Percentiles rank a stretch among this genome's conserved stretches.
phyloP scores from a whole-genome alignment of 2,888 invertebrate genomes.

The Notocelia uddmanniana region DNA sequence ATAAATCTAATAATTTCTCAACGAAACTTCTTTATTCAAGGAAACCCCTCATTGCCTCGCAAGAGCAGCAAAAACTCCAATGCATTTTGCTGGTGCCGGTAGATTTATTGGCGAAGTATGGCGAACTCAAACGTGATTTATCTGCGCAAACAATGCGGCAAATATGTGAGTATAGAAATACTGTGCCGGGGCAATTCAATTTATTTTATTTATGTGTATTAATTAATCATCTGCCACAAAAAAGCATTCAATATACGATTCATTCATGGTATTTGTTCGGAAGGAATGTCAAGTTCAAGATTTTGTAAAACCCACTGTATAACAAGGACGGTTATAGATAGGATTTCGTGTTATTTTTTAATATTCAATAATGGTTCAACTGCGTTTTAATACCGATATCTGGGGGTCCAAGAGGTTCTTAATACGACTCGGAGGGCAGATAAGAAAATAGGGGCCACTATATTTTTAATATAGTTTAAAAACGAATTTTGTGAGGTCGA shows the following conservation, averaged over 20 bases:
- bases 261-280: too few relatives aligned
- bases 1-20: not conserved
- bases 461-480: too few relatives aligned
- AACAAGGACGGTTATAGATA: too few relatives aligned
- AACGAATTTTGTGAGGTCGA: too few relatives aligned
- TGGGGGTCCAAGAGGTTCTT: too few relatives aligned
- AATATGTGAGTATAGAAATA: constrained; percentile 10
- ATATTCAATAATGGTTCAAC: not conserved
- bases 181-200: not conserved
- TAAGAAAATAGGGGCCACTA: too few relatives aligned
- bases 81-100: constrained; percentile 22
- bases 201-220: not conserved
- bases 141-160: constrained; percentile 19
- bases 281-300: too few relatives aligned
- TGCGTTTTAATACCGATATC: too few relatives aligned
- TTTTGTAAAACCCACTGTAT: too few relatives aligned
- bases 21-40: not conserved
- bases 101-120: constrained; percentile 25
- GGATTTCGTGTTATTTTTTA: not conserved
- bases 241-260: not conserved
- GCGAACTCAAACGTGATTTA: constrained; percentile 35
- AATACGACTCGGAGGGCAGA: too few relatives aligned
- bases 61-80: not conserved
- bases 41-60: constrained; percentile 3
- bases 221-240: not conserved